phyloP scores from a whole-genome alignment of 2,113 vertebrate genomes.

The Sorex araneus region DNA sequence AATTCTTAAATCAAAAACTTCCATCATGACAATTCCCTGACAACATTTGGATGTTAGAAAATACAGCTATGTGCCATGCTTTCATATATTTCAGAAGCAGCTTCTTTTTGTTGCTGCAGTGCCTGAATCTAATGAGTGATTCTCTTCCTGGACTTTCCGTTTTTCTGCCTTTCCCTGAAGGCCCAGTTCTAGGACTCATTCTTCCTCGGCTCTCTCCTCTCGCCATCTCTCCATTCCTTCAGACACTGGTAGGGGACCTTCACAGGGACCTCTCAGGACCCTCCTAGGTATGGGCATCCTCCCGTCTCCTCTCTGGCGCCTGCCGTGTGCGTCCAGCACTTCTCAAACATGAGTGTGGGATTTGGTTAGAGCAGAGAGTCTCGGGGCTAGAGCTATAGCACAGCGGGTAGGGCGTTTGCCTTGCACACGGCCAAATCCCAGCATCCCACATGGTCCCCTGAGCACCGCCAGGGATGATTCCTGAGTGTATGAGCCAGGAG shows the following conservation, averaged over 20 bases:
- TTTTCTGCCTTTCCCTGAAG: background rate
- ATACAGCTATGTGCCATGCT: background rate
- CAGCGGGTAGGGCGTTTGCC: no score
- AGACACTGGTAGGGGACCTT: background rate
- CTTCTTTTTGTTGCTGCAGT: background rate
- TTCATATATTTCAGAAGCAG: background rate
- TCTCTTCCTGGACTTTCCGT: background rate
- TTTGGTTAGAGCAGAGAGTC: background rate
- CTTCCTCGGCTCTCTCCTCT: background rate
- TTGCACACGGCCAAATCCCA: no score
- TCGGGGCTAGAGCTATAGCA: no score
- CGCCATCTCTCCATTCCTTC: background rate
- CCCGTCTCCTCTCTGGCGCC: no score
- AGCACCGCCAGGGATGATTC: no score
- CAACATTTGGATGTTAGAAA: slow-evolving; percentile 13
- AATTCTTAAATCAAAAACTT: no score
- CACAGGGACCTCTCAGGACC: no score
- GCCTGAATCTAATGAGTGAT: background rate
- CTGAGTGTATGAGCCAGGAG: no score
- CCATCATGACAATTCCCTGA: background rate
- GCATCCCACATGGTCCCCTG: no score
- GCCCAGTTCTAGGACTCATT: background rate
- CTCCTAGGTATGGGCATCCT: background rate
- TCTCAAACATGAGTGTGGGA: background rate
- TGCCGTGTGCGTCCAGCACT: background rate